phyloP scores from a whole-genome alignment of 2,797 vertebrate genomes.

The Natrix natrix region DNA sequence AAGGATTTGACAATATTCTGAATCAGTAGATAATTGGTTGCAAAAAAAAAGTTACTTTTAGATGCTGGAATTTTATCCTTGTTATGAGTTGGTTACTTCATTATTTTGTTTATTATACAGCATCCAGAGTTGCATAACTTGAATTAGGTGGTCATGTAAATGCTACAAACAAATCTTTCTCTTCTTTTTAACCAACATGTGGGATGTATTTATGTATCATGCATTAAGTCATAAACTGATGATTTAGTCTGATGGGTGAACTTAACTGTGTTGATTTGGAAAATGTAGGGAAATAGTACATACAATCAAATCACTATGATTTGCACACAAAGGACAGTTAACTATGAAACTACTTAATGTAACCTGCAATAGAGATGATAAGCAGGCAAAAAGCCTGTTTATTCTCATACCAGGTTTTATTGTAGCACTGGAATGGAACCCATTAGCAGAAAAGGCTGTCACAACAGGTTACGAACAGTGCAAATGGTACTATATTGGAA shows the following conservation, averaged over 20 bases:
- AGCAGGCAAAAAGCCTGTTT: constrained; percentile 27
- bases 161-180: background rate
- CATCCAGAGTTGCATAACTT: background rate
- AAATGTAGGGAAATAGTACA: background rate
- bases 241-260: background rate
- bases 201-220: background rate
- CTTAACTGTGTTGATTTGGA: background rate
- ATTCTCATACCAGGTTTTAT: constrained; percentile 49
- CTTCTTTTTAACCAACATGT: background rate
- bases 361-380: constrained; percentile 41
- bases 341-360: constrained; percentile 20
- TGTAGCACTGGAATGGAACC: constrained; percentile 71
- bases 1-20: background rate
- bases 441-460: constrained; percentile 48
- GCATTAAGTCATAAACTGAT: background rate
- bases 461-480: constrained; percentile 58
- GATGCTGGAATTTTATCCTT: background rate
- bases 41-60: background rate
- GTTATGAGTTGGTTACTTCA: background rate
- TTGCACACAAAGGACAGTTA: background rate
- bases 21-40: background rate
- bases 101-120: background rate
- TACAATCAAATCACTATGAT: background rate
- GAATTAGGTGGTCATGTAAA: background rate
- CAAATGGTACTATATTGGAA: background rate